These are phyloP conservation scores for Eriocheir sinensis DNA, from an alignment of 1,140 invertebrate species.

Conservation along the genomic window DNA sequence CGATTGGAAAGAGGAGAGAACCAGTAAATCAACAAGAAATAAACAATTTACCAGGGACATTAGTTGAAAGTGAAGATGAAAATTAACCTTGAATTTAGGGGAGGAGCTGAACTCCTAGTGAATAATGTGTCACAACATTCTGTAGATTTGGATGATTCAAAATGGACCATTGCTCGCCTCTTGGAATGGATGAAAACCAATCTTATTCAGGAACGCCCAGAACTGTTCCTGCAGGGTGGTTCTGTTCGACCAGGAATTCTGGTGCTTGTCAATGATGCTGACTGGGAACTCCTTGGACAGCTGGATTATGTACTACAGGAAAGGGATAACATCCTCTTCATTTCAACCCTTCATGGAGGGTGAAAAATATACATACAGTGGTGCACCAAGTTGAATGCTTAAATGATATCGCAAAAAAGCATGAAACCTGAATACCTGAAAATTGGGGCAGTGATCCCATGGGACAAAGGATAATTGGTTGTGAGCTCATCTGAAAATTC, in stretches of 20 bases:
- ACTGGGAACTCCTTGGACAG: conserved; percentile 94
- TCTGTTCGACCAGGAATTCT: conserved; percentile 95
- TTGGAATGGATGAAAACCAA: conserved; percentile 93
- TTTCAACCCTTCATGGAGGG: conserved; percentile 89
- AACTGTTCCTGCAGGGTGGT: conserved; percentile 93
- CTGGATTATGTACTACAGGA: conserved; percentile 85
- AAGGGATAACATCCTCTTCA: conserved; percentile 87
- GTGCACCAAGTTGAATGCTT: too few species aligned
- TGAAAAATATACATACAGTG: conserved; percentile 82
- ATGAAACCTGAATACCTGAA: too few species aligned
- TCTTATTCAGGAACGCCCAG: conserved; percentile 91
- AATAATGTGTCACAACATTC: conserved; percentile 90
- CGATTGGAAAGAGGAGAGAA: too few species aligned
- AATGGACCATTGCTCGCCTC: conserved; percentile 88
- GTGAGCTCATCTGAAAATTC: too few species aligned
- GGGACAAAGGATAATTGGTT: too few species aligned
- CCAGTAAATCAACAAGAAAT: too few species aligned
- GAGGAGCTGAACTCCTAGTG: conserved; percentile 94
- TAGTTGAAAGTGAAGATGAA: conserved; percentile 53
- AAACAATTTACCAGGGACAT: neutral
- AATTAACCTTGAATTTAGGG: conserved; percentile 84
- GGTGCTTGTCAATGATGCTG: conserved; percentile 94
- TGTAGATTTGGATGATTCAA: conserved; percentile 84
- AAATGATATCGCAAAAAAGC: too few species aligned
- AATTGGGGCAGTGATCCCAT: too few species aligned